Evolutionary conservation across 2,888 invertebrate genomes (phyloP), one percentile per base, ranked within the genome.

Genomic region (Sicus ferrugineus): DNA sequence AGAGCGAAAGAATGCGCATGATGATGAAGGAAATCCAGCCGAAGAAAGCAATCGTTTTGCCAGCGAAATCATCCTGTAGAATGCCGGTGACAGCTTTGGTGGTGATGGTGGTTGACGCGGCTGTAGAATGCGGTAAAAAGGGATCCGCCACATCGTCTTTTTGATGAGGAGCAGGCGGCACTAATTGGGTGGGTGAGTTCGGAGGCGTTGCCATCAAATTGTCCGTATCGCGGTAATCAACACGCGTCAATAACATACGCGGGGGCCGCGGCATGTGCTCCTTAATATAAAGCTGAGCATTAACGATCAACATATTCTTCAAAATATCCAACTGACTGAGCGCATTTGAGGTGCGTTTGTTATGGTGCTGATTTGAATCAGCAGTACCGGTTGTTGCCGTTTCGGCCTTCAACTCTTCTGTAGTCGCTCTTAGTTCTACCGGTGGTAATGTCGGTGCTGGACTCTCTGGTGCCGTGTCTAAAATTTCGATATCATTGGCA

Each of bases 21-120:
- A 90, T 80, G 61, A 93, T 89, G 79, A 93, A 93, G 54, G 90
- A 86, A 73, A 92, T 90, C 94, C 94, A 94, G 80, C 92, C 92
- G n/a, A 91, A 82, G 79, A 90, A 92, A 30, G 91, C 88, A 3
- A 93, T 86, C 6, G 90, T 81, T 75, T 89, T 89, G 14, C 91
- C 92, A 0, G 91, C 87, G 1, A 90, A 88, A 77, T 93, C 93
- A 76, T 93, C 93, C 73, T 93, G 92, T 73, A 92, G 90, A 9
- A 93, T 86, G 7, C 92, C 92, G 75, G 90, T 86, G 75, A 88
- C 87, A 64, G 86, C 90, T 46, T 84, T 86, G 61, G 87, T 86
- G 38, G 38, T 34, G 11, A 34, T 6, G 38, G 38, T 34, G 38
- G 38, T 34, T 34, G 38, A 11, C 11, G 38, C 11, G 38, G 38